These are phyloP conservation scores for Sebastes miniatus DNA, from an alignment of 2,797 vertebrate species.

Conservation along the genomic window DNA sequence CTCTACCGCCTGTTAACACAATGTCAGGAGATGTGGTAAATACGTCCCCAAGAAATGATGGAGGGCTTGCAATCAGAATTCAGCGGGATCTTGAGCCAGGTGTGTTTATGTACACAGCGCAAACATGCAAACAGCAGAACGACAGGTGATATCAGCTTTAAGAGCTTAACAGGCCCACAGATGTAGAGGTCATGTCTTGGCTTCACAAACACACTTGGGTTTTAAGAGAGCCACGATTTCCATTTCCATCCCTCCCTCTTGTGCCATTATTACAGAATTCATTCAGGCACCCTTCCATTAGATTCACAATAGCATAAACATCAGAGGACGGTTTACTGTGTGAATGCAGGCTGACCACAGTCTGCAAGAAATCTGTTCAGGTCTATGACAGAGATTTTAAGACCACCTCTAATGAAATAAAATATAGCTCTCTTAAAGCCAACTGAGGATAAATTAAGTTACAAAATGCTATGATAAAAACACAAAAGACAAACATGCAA, in stretches of 20 bases:
- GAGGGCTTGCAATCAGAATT: conserved; percentile 69
- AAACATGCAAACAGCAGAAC: conserved; percentile 66
- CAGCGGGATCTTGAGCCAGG: conserved; percentile 62
- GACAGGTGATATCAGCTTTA: conserved; percentile 72
- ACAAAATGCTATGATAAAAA: conserved; percentile 56
- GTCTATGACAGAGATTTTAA: not conserved
- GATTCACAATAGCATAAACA: not conserved
- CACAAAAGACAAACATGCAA: conserved; percentile 53
- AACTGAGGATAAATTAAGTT: conserved; percentile 53
- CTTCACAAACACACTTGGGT: conserved; percentile 57
- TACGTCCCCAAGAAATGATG: conserved; percentile 76
- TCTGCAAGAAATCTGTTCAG: not conserved
- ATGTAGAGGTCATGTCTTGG: conserved; percentile 64
- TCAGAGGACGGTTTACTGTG: not conserved
- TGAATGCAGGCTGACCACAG: not conserved
- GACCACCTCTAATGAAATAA: not conserved
- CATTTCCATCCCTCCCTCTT: conserved; percentile 22
- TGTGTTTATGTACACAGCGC: conserved; percentile 75
- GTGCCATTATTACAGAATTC: conserved; percentile 14
- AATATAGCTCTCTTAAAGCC: conserved; percentile 3
- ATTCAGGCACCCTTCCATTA: conserved; percentile 8
- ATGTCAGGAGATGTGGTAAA: conserved; percentile 70
- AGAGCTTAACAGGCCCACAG: conserved; percentile 65
- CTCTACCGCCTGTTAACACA: conserved; percentile 57
- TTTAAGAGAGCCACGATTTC: conserved; percentile 25